Evolutionary conservation across 2,888 invertebrate species (phyloP).

Genomic region (Caenorhabditis panamensis): DNA sequence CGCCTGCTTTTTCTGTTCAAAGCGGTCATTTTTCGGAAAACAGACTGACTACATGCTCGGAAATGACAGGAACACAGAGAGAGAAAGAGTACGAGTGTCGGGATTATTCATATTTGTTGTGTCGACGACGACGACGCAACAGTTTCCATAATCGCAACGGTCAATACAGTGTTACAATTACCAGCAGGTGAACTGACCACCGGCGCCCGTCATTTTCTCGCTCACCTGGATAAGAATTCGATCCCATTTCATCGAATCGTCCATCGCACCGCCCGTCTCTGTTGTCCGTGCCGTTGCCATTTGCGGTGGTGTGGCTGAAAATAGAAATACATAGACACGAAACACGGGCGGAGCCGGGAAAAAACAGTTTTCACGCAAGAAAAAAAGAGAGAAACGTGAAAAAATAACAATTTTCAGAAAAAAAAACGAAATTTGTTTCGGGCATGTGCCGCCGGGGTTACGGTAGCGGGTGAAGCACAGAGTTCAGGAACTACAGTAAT

Average conservation of each 20-base stretch:
- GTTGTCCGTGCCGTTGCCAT: constrained; percentile 9
- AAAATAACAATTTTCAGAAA: not conserved
- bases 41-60: constrained; percentile 12
- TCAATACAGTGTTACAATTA: constrained; percentile 55
- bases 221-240: constrained; percentile 46
- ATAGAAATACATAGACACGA: not conserved
- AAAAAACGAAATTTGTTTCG: not conserved
- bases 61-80: constrained; percentile 25
- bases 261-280: not conserved
- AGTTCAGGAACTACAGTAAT: not conserved
- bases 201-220: not conserved
- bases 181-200: constrained; percentile 5
- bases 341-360: not conserved
- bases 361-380: not conserved
- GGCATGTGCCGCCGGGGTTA: not conserved
- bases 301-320: constrained; percentile 11
- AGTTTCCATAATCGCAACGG: constrained; percentile 56
- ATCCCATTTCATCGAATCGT: constrained; percentile 52
- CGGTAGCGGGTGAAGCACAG: not conserved
- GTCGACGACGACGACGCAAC: constrained; percentile 27
- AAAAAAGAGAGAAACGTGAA: constrained; percentile 1
- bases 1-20: constrained; percentile 37
- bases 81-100: constrained; percentile 29
- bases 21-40: constrained; percentile 45
- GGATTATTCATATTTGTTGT: constrained; percentile 60